Percentiles rank a stretch among this genome's conserved stretches.
Conservation (phyloP, 2,888 invertebrate genomes). For the Terebella lapidaria region DNA sequence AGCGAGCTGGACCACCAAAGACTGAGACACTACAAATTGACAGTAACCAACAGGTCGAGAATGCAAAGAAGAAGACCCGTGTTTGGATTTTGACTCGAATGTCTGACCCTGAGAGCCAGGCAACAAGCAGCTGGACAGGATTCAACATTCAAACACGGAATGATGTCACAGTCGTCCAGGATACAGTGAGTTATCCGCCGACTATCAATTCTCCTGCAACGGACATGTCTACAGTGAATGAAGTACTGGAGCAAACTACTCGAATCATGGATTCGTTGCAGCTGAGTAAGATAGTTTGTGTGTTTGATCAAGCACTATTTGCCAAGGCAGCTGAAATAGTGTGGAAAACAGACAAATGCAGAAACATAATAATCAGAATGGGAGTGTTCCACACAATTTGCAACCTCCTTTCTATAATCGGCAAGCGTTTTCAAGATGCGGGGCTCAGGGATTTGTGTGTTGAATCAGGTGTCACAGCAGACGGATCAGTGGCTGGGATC, state of each 20-base stretch:
- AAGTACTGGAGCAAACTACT: constrained; percentile 10
- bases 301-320: constrained; percentile 26
- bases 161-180: constrained; percentile 8
- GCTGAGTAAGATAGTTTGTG: neutral
- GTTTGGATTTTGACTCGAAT: neutral
- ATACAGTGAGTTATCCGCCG: constrained; percentile 12
- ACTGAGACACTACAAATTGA: neutral
- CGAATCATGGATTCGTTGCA: constrained; percentile 13
- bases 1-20: neutral
- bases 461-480: constrained; percentile 26
- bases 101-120: neutral
- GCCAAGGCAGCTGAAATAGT: constrained; percentile 26
- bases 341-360: constrained; percentile 19
- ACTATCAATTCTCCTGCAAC: constrained; percentile 15
- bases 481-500: constrained; percentile 22
- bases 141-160: constrained; percentile 1
- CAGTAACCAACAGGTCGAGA: neutral
- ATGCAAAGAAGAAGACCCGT: neutral
- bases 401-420: constrained; percentile 21
- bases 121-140: constrained; percentile 2
- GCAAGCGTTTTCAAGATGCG: constrained; percentile 26
- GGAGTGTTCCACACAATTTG: constrained; percentile 24
- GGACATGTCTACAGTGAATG: constrained; percentile 12
- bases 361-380: constrained; percentile 20
- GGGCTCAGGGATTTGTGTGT: constrained; percentile 24